A percentile compares a stretch with the other conserved stretches of the same genome.
phyloP scores from a whole-genome alignment of 92 coral and sea anemone species.

The Epizoanthus ramosus region DNA sequence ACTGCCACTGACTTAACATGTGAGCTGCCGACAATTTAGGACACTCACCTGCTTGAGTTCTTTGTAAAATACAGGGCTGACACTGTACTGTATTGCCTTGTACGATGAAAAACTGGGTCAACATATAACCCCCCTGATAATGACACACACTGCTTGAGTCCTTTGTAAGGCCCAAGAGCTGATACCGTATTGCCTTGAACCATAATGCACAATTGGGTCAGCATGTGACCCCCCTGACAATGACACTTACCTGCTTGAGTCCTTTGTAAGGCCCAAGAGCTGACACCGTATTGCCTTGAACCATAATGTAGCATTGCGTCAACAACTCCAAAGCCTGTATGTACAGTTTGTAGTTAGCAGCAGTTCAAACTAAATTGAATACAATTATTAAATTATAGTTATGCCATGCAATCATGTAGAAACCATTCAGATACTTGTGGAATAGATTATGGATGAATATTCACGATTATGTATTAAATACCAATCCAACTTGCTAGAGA shows the following conservation, averaged over 20 bases:
- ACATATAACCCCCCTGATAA: slow-evolving; percentile 13
- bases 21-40: background rate
- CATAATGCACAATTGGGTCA: slow-evolving; percentile 92
- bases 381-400: background rate
- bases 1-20: slow-evolving; percentile 50
- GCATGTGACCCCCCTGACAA: slow-evolving; percentile 17
- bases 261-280: slow-evolving; percentile 94
- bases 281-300: slow-evolving; percentile 95
- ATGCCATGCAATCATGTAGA: no score
- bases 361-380: no score
- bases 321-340: slow-evolving; percentile 89
- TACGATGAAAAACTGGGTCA: slow-evolving; percentile 90
- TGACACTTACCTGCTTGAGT: slow-evolving; percentile 76
- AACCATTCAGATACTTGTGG: background rate
- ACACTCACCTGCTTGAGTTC: slow-evolving; percentile 88
- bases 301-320: slow-evolving; percentile 95
- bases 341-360: no score
- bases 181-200: slow-evolving; percentile 99
- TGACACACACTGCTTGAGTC: slow-evolving; percentile 77
- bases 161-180: slow-evolving; percentile 91
- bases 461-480: no score
- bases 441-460: no score
- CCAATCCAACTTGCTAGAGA: no score
- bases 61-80: slow-evolving; percentile 89
- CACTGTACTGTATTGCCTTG: slow-evolving; percentile 98